phyloP scores from a whole-genome alignment of 1,140 invertebrate species.

The Drosophila tani region DNA sequence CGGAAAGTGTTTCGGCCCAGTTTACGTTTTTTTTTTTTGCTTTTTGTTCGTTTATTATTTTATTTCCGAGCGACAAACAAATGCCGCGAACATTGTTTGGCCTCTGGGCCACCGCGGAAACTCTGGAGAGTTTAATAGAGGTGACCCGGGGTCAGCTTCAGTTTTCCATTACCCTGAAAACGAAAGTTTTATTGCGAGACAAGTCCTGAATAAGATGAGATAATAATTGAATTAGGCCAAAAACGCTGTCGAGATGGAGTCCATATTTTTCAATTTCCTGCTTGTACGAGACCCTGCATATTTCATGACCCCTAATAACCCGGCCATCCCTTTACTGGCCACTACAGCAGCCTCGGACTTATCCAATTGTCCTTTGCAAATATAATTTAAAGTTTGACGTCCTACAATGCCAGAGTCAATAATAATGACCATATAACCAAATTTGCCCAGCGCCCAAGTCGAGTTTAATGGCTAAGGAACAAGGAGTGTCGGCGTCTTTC shows the following conservation, averaged over 20 bases:
- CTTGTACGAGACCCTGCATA: background rate
- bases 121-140: slow-evolving; percentile 21
- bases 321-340: background rate
- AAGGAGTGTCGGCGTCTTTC: background rate
- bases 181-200: slow-evolving; percentile 34
- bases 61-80: slow-evolving; percentile 57
- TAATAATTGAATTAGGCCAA: slow-evolving; percentile 7
- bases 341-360: slow-evolving; percentile 50
- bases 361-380: slow-evolving; percentile 75
- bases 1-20: slow-evolving; percentile 27
- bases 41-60: slow-evolving; percentile 11
- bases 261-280: slow-evolving; percentile 28
- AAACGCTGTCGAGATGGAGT: background rate
- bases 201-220: slow-evolving; percentile 19
- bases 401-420: slow-evolving; percentile 72
- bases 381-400: slow-evolving; percentile 78
- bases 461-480: slow-evolving; percentile 30
- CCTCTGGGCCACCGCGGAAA: slow-evolving; percentile 34
- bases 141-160: slow-evolving; percentile 15
- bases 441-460: slow-evolving; percentile 64
- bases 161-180: slow-evolving; percentile 49
- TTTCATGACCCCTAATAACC: slow-evolving; percentile 22
- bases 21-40: slow-evolving; percentile 14
- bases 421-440: slow-evolving; percentile 81
- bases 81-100: slow-evolving; percentile 42